Conservation (phyloP, 2,888 invertebrate genomes). For the Amblyjoppa proteus region DNA sequence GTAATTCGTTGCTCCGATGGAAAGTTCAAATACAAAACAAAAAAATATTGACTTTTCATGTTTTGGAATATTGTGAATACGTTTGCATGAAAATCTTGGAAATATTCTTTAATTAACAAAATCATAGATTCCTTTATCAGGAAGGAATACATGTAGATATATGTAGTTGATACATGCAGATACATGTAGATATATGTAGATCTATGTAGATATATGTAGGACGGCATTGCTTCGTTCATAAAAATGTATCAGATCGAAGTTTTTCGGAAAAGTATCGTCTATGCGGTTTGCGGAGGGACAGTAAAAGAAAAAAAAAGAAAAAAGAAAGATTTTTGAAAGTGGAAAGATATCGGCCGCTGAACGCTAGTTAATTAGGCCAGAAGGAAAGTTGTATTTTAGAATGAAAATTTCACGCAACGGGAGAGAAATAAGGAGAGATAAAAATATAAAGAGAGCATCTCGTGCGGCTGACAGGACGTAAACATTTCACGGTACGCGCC, state of each 20-base stretch:
- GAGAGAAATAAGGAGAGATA: slow-evolving; percentile 32
- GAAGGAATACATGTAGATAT: background rate
- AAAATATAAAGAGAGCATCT: slow-evolving; percentile 26
- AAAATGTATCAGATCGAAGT: background rate
- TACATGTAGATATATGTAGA: background rate
- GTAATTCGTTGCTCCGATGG: background rate
- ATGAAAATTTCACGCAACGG: slow-evolving; percentile 41
- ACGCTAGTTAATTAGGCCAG: slow-evolving; percentile 5
- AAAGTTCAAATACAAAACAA: background rate
- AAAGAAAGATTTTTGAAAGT: slow-evolving; percentile 17
- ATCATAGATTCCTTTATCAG: background rate
- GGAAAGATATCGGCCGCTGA: background rate
- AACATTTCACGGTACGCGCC: slow-evolving; percentile 59
- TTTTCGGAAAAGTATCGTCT: background rate
- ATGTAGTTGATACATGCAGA: background rate
- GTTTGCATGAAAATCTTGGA: background rate
- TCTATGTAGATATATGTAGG: background rate
- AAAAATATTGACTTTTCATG: background rate
- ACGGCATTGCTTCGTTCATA: background rate
- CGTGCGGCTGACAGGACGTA: slow-evolving; percentile 62
- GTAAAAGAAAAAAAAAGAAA: background rate
- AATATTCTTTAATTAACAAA: background rate
- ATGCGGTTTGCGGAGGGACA: background rate
- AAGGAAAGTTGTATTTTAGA: slow-evolving; percentile 41
- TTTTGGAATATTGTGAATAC: background rate